Evolutionary conservation across 2,797 vertebrate species (phyloP).

Genomic region (Scomberomorus guttatus): DNA sequence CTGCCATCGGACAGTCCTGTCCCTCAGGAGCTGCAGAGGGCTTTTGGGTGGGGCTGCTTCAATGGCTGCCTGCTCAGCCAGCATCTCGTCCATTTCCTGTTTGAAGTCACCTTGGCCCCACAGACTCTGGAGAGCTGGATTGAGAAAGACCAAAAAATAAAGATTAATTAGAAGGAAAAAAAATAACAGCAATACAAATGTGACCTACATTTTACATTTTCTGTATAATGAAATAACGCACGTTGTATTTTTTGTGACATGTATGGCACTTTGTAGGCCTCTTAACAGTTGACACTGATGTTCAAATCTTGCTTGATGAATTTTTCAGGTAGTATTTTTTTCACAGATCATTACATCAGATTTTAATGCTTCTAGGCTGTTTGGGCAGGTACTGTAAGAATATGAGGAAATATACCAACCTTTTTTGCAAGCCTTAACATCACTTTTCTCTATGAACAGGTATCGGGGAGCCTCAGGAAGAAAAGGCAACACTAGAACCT

Average conservation of each 20-base stretch:
- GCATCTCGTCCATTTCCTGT: conserved; percentile 89
- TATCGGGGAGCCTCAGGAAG: conserved; percentile 91
- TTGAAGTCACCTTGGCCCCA: conserved; percentile 88
- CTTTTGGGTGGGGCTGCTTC: conserved; percentile 73
- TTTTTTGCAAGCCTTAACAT: conserved; percentile 84
- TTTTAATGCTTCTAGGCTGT: not conserved
- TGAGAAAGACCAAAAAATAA: not conserved
- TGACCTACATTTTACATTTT: too few relatives aligned
- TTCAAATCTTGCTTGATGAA: not conserved
- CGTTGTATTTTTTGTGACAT: not conserved
- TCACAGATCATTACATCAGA: not conserved
- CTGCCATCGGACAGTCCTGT: conserved; percentile 86
- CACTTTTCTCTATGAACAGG: conserved; percentile 87
- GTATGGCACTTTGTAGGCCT: not conserved
- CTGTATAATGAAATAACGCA: not conserved
- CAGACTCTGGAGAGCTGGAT: conserved; percentile 87
- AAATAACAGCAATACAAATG: not conserved
- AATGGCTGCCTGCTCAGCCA: conserved; percentile 83
- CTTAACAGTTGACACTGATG: not conserved
- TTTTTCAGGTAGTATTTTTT: not conserved
- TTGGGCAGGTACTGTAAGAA: not conserved
- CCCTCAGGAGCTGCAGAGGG: conserved; percentile 81
- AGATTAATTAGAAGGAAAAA: not conserved
- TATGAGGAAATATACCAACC: conserved; percentile 71
- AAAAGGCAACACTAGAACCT: conserved; percentile 85